These are phyloP conservation scores for Hylyphantes graminicola DNA, from an alignment of 1,140 invertebrate species.

Conservation along the genomic window DNA sequence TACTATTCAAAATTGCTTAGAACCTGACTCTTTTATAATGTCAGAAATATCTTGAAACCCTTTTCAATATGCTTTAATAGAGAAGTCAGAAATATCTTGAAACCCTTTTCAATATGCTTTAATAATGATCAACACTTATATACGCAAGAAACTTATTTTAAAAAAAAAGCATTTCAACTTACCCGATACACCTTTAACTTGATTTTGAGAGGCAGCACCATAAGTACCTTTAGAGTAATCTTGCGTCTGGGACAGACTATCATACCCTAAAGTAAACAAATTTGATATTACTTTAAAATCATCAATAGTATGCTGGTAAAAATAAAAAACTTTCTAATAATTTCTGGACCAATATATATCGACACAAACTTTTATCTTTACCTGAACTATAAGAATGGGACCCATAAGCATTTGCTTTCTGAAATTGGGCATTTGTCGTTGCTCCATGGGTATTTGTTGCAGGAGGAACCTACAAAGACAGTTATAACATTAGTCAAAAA, in stretches of 20 bases:
- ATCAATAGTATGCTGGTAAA: neutral
- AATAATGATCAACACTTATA: no score
- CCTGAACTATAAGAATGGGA: slow-evolving; percentile 67
- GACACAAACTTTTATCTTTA: slow-evolving; percentile 29
- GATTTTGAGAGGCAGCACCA: slow-evolving; percentile 70
- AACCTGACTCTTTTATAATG: no score
- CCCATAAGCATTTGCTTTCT: slow-evolving; percentile 66
- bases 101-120: no score
- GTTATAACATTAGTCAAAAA: neutral
- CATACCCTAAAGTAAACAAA: slow-evolving; percentile 73
- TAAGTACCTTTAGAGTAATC: slow-evolving; percentile 73
- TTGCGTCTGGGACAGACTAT: slow-evolving; percentile 72
- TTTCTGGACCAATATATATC: slow-evolving; percentile 1
- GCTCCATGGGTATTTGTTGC: slow-evolving; percentile 69
- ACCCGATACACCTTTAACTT: slow-evolving; percentile 72
- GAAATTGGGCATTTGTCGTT: slow-evolving; percentile 67
- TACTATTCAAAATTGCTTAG: no score
- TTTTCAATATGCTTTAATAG: no score
- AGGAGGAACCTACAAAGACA: slow-evolving; percentile 66
- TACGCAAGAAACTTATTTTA: no score
- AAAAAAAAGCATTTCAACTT: slow-evolving; percentile 60
- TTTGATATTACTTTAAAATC: neutral
- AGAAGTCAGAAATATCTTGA: no score
- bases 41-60: no score
- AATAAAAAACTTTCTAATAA: neutral